Evolutionary conservation across 2,113 vertebrate species (phyloP), one percentile per base, ranked within the genome.

Genomic region (Mesembrinibis cayennensis): DNA sequence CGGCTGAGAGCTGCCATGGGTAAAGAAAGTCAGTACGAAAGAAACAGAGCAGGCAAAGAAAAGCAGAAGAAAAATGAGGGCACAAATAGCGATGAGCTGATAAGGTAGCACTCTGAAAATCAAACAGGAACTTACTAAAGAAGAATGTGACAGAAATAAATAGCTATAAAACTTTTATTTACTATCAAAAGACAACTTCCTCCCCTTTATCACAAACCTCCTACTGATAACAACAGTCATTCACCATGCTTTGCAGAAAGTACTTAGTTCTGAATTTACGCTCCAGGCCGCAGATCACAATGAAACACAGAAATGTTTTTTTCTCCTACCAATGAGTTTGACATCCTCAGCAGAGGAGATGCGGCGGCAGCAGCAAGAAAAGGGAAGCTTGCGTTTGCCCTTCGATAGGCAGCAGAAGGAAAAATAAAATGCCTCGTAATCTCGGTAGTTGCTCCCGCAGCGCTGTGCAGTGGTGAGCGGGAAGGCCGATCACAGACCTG

Each of bases 401-500:
- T 50, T n/a, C 22, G 20, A 11, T 52, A 21, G 30, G 45, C 61
- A 84, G 30, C 29, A 15, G 21, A 8, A 27, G 15, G 16, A 5
- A 59, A 85, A 71, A 58, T 8, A 49, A 78, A 58, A 87, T 2
- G 5, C 10, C 47, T 47, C 0, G 0, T 38, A 8, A 52, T 34
- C 17, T 71, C 61, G 47, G 10, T 3, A 16, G 52, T 9, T n/a
- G 11, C 32, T 49, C 52, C 47, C 12, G 3, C 52, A 12, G 18
- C 2, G 10, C 14, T 7, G 15, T 5, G 29, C 30, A 61, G 40
- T 8, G 25, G 23, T 14, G 16, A 22, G 44, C 4, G 12, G 47
- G 32, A 32, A n/a, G 36, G 45, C 23, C 1, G 8, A 32, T 13
- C 38, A 5, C 53, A 36, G 49, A 26, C 5, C 9, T 0, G 5